Evolutionary conservation across 2,888 invertebrate genomes (phyloP), one percentile per base, ranked within the genome.

Genomic region (Tridacna crocea): DNA sequence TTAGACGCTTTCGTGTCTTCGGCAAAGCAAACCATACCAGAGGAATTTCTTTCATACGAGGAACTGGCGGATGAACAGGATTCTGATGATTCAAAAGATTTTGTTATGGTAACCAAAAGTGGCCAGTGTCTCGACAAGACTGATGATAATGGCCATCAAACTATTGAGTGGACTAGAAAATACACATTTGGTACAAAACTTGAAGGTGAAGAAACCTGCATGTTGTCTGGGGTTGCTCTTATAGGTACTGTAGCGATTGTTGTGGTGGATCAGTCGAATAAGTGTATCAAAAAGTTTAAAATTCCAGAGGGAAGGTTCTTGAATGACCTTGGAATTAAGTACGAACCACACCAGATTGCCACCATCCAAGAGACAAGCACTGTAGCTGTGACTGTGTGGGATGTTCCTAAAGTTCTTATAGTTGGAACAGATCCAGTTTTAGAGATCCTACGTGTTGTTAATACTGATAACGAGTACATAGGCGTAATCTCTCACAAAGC

Each of bases 201-300:
- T 15, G 61, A 73, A 8, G 75, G 75, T 15, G 87, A 87, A 65
- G 77, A 80, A 17, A 26, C 26, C 19, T 84, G 84, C 46, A 82
- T 81, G 80, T 47, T 87, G 22, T 87, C 87, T 2, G 79, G 87
- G 2, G 75, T 82, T n/a, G 84, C 87, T 0, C 36, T 87, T 3
- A 66, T 82, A 6, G 84, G 84, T 0, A 84, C 84, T 13, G 79
- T 82, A 6, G 80, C 84, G 2, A 72, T 78, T 8, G 79, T 87
- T 10, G 72, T 83, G 10, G 84, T 84, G 17, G 87, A 87, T 60
- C 84, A 87, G 63, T 55, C 63, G 58, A 87, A 87, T 61, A 80
- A 60, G 61, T 82, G 80, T 19, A 19, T 87, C 24, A 87, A 87
- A 72, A 87, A 87, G 68, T 87, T 84, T 36, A 87, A 87, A 76